Percentiles rank a stretch among this genome's conserved stretches.
Conservation (phyloP, 2,888 invertebrate genomes). For the Apodemia hepburni region DNA sequence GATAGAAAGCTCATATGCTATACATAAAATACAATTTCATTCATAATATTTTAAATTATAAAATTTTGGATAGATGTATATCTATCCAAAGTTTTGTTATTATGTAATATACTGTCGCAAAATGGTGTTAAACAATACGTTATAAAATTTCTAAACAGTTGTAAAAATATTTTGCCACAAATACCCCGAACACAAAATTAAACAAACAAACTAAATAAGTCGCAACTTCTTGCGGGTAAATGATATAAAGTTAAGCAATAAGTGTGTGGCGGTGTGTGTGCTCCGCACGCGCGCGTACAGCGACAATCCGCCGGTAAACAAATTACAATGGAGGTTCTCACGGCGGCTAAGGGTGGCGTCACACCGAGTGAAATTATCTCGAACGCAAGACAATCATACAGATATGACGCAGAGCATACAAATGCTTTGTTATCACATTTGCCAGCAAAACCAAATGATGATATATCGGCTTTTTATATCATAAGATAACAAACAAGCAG, state of each 20-base stretch:
- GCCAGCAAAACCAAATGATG: too few species aligned
- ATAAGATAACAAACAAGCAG: too few species aligned
- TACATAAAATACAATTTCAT: too few species aligned
- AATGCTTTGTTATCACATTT: too few species aligned
- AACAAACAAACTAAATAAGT: slow-evolving; percentile 14
- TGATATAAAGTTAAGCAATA: slow-evolving; percentile 11
- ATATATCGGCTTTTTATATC: too few species aligned
- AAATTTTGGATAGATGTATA: too few species aligned
- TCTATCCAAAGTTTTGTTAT: too few species aligned
- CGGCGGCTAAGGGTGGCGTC: background rate
- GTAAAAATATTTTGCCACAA: slow-evolving; percentile 3
- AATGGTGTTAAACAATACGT: background rate
- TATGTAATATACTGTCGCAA: too few species aligned
- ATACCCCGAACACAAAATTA: slow-evolving; percentile 1
- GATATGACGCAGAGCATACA: too few species aligned
- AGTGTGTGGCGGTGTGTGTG: background rate
- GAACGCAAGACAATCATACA: background rate
- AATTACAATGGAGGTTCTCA: background rate
- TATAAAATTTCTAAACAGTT: background rate
- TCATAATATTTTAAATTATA: too few species aligned
- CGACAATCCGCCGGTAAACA: slow-evolving; percentile 4
- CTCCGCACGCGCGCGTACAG: background rate
- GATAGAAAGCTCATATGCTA: too few species aligned
- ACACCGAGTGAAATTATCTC: background rate
- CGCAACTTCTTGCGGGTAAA: background rate